Percentiles rank a stretch among this genome's conserved stretches.
Conservation (phyloP, 1,140 invertebrate genomes). For the Prorops nasuta region DNA sequence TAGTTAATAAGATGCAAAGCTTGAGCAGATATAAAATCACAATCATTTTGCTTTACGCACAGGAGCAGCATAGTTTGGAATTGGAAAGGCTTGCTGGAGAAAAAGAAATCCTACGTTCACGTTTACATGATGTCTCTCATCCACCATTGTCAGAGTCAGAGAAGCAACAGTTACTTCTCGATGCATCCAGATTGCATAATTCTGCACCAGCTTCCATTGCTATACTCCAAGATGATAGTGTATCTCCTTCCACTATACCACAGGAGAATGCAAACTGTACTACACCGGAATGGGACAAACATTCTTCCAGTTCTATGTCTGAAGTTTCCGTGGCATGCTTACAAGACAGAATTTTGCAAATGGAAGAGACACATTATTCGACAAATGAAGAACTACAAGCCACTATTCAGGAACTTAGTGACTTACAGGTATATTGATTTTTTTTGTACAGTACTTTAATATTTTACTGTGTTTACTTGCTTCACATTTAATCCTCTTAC, state of each 20-base stretch:
- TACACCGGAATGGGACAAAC: slow-evolving; percentile 84
- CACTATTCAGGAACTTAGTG: slow-evolving; percentile 87
- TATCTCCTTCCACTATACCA: slow-evolving; percentile 38
- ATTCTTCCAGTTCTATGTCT: slow-evolving; percentile 78
- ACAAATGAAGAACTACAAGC: slow-evolving; percentile 96
- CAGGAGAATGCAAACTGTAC: slow-evolving; percentile 64
- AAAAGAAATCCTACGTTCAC: slow-evolving; percentile 70
- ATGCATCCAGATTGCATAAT: slow-evolving; percentile 66
- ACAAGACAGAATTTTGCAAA: slow-evolving; percentile 86
- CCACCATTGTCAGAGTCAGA: slow-evolving; percentile 79
- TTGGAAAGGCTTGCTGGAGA: slow-evolving; percentile 69
- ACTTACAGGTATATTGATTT: slow-evolving; percentile 66
- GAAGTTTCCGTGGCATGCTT: slow-evolving; percentile 90
- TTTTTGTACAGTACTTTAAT: neutral
- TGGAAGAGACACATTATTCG: slow-evolving; percentile 64
- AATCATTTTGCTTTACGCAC: too few species aligned
- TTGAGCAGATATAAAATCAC: too few species aligned
- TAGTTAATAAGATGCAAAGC: too few species aligned
- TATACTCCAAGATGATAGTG: slow-evolving; percentile 48
- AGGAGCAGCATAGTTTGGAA: slow-evolving; percentile 66
- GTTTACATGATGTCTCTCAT: slow-evolving; percentile 73
- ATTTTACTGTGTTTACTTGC: neutral
- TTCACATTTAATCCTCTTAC: neutral
- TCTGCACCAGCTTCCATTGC: slow-evolving; percentile 65
- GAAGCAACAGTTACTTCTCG: slow-evolving; percentile 72